Evolutionary conservation across 2,113 vertebrate genomes (phyloP).

Genomic region (Laterallus jamaicensis): DNA sequence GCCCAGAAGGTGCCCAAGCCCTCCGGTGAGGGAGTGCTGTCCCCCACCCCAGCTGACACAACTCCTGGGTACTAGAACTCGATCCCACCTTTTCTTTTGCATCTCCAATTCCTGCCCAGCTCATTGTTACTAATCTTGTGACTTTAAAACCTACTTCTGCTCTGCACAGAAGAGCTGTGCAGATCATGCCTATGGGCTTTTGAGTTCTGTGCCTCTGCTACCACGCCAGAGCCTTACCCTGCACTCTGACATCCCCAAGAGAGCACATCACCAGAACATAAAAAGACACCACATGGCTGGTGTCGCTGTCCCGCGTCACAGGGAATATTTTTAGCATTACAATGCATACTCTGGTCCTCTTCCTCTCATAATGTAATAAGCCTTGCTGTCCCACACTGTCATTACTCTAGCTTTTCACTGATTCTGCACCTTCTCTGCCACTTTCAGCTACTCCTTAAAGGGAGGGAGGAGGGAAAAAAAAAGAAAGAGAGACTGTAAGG

Average conservation of each 20-base stretch:
- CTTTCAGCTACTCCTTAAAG: not conserved
- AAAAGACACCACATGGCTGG: not conserved
- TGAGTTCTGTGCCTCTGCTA: not conserved
- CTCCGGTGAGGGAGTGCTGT: not conserved
- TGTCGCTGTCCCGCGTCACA: not conserved
- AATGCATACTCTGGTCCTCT: not conserved
- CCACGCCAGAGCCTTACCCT: not conserved
- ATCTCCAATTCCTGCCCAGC: not conserved
- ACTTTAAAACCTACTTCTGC: not conserved
- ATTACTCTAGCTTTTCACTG: not conserved
- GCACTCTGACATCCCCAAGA: not conserved
- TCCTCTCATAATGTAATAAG: not conserved
- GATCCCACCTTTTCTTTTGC: not conserved
- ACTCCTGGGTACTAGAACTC: not conserved
- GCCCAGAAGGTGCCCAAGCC: not conserved
- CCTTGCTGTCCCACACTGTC: not conserved
- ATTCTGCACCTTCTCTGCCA: not conserved
- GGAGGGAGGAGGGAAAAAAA: accelerated
- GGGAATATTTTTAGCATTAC: not conserved
- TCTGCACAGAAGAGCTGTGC: not conserved
- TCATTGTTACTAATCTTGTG: not conserved
- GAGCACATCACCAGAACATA: not conserved
- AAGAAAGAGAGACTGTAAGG: not conserved
- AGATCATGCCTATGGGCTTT: not conserved
- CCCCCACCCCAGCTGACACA: not conserved